These are phyloP conservation scores for Anhinga rufa DNA, from an alignment of 2,113 vertebrate genomes.

Conservation along the genomic window DNA sequence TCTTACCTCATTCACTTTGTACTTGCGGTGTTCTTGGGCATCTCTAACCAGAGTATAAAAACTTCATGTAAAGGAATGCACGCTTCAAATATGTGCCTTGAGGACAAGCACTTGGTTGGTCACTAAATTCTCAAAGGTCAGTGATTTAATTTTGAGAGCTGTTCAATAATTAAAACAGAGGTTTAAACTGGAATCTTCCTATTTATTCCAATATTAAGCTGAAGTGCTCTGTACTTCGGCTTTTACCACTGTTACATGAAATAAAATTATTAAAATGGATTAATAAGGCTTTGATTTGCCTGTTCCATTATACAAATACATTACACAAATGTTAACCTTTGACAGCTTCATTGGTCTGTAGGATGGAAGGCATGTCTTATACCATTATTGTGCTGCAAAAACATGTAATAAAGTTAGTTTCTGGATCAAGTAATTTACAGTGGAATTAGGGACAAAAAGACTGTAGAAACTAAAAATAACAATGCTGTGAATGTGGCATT, in stretches of 20 bases:
- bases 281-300: not conserved
- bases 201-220: slow-evolving; percentile 21
- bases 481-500: not conserved
- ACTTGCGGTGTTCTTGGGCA: not conserved
- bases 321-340: not conserved
- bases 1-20: slow-evolving; percentile 47
- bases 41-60: not conserved
- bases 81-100: not conserved
- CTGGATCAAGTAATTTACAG: not conserved
- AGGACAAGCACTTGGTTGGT: slow-evolving; percentile 32
- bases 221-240: not conserved
- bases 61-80: not conserved
- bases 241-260: not conserved
- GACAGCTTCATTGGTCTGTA: not conserved
- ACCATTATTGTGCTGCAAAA: not conserved
- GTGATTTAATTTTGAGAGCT: slow-evolving; percentile 29
- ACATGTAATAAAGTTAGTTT: not conserved
- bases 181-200: slow-evolving; percentile 5
- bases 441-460: not conserved
- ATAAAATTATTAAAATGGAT: not conserved
- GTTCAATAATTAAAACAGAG: slow-evolving; percentile 65
- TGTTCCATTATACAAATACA: not conserved
- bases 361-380: not conserved
- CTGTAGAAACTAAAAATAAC: not conserved
- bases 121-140: slow-evolving; percentile 54